phyloP scores from a whole-genome alignment of 1,140 invertebrate species.

The Cherax destructor region DNA sequence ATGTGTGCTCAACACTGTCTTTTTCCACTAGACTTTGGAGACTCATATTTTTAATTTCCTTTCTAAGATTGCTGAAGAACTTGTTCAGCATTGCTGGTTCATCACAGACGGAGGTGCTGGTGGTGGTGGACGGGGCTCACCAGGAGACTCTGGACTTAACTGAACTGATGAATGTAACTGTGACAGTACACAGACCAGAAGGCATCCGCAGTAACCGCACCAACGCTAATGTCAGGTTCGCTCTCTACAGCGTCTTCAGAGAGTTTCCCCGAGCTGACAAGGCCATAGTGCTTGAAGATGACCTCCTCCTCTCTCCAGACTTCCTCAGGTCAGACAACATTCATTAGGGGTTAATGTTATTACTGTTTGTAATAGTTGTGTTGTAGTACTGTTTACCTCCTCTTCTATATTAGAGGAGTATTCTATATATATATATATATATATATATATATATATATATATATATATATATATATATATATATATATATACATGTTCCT shows the following conservation, averaged over 20 bases:
- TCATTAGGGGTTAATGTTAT: background rate
- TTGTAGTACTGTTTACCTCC: too few species aligned
- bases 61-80: constrained; percentile 30
- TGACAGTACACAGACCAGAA: constrained; percentile 33
- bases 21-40: too few species aligned
- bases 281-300: constrained; percentile 55
- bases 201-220: constrained; percentile 19
- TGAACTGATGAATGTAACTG: constrained; percentile 27
- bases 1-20: too few species aligned
- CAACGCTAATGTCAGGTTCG: constrained; percentile 58
- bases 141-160: constrained; percentile 47
- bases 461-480: too few species aligned
- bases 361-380: too few species aligned
- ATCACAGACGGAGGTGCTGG: constrained; percentile 53
- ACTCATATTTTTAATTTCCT: background rate
- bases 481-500: too few species aligned
- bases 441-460: too few species aligned
- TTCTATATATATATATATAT: too few species aligned
- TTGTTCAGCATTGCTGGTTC: constrained; percentile 51
- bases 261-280: constrained; percentile 25
- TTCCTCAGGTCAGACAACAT: constrained; percentile 41
- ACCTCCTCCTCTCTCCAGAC: constrained; percentile 43
- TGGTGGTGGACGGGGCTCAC: constrained; percentile 59
- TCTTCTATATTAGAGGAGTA: too few species aligned
- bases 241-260: constrained; percentile 35